Evolutionary conservation across 1,140 invertebrate genomes (phyloP).

Genomic region (Bicyclus anynana): DNA sequence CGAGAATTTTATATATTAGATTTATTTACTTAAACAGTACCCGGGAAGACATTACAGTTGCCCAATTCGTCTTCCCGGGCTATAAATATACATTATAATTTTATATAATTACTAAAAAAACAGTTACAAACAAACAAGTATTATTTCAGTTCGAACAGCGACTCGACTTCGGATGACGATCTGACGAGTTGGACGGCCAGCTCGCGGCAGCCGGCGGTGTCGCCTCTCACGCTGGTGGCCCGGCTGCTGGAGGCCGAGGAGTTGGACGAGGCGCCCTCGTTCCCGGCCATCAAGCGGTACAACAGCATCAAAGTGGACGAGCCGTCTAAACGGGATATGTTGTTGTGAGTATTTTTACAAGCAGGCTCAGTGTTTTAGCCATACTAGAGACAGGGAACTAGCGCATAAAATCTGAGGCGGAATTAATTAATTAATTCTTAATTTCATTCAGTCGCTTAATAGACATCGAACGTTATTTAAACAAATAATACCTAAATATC

Average conservation of each 20-base stretch:
- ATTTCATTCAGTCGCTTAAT: no score
- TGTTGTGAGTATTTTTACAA: conserved; percentile 49
- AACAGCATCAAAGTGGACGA: conserved; percentile 52
- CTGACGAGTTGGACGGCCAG: conserved; percentile 57
- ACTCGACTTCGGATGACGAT: conserved; percentile 71
- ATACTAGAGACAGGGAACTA: no score
- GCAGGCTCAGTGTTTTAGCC: neutral
- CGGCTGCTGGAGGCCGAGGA: conserved; percentile 31
- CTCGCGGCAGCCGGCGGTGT: conserved; percentile 42
- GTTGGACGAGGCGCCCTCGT: conserved; percentile 33
- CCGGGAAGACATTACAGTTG: no score
- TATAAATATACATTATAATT: no score
- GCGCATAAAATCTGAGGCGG: no score
- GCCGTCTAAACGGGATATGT: conserved; percentile 59
- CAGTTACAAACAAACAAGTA: neutral
- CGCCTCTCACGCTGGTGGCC: conserved; percentile 35
- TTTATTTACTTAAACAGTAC: no score
- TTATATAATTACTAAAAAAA: no score
- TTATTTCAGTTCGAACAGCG: conserved; percentile 61
- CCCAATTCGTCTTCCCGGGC: no score
- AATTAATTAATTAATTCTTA: no score
- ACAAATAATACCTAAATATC: no score
- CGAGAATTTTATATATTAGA: no score
- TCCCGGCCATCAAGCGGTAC: conserved; percentile 54
- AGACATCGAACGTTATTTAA: no score